Evolutionary conservation across 1,140 invertebrate genomes (phyloP), one percentile per base, ranked within the genome.

Genomic region (Drosophila kikkawai): DNA sequence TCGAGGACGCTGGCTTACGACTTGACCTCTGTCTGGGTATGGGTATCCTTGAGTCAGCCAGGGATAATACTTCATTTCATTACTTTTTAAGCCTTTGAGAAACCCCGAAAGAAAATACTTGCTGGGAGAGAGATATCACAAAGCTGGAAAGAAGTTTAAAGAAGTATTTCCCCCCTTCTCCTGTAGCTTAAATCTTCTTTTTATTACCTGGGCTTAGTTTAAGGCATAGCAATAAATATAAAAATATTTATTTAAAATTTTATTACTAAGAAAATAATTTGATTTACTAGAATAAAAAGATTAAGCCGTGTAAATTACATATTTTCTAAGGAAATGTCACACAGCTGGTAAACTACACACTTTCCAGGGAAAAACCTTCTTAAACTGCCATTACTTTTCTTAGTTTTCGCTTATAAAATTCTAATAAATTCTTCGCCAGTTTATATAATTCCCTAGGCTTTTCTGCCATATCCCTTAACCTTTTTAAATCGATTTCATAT

Each of bases 41-140:
- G 47, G 12, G 26, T 29, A 45, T 32, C 13, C n/a, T 15, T 42
- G 19, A 34, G 13, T n/a, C 8, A 44, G 39, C 7, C 9, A 22
- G 8, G 66, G 60, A 41, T 69, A 66, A 32, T 29, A 29, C 48
- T 50, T 50, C 3, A 37, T 32, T n/a, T 66, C 60, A 51, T 66
- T 69, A 29, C 37, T 32, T 65, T 65, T 39, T 50, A 36, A 51
- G 36, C 13, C 34, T 22, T 37, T 56, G 36, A 39, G 53, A 55
- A 36, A 9, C 0, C 17, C 12, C 13, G 1, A 8, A 50, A 29
- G 3, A 15, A 13, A 22, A 13, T 19, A 37, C n/a, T 32, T 50
- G 15, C n/a, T n/a, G n/a, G 7, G 11, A 0, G 22, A 13, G 13
- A 34, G 11, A 17, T 53, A 36, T 19, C 12, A 53, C 13, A 36